Evolutionary conservation across 1,140 invertebrate genomes (phyloP).

Genomic region (Drosophila athabasca): DNA sequence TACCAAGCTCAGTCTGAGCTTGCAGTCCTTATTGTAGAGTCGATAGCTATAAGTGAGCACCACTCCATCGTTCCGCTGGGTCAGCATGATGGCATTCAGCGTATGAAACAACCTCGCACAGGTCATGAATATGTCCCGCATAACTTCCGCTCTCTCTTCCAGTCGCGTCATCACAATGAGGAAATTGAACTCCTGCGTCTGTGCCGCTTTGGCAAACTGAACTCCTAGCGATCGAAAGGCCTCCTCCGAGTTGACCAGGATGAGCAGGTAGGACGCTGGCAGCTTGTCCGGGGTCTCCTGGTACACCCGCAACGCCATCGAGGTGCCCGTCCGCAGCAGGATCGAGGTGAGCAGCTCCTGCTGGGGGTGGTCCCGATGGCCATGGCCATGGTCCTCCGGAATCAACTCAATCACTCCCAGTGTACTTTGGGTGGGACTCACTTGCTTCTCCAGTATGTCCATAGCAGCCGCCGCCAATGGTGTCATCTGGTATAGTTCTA

Average conservation of each 20-base stretch:
- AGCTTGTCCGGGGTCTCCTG: constrained; percentile 17
- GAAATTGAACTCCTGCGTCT: constrained; percentile 55
- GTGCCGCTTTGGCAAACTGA: constrained; percentile 34
- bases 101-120: constrained; percentile 43
- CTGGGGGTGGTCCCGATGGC: constrained; percentile 15
- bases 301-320: constrained; percentile 40
- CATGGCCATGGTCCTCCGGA: not conserved
- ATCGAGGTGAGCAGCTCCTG: constrained; percentile 29
- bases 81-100: constrained; percentile 53
- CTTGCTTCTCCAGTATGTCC: constrained; percentile 36
- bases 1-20: constrained; percentile 14
- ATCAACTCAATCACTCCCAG: constrained; percentile 48
- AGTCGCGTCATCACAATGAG: constrained; percentile 49
- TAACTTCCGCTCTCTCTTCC: not conserved
- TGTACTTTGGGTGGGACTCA: constrained; percentile 38
- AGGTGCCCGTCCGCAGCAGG: constrained; percentile 14
- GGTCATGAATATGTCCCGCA: constrained; percentile 46
- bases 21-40: constrained; percentile 39
- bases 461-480: constrained; percentile 36
- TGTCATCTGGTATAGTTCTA: not conserved
- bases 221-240: constrained; percentile 44
- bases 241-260: constrained; percentile 48
- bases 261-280: constrained; percentile 40
- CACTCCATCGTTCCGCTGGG: constrained; percentile 11
- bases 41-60: constrained; percentile 50